Evolutionary conservation across 2,888 invertebrate genomes (phyloP).

Genomic region (Watsonalla binaria): DNA sequence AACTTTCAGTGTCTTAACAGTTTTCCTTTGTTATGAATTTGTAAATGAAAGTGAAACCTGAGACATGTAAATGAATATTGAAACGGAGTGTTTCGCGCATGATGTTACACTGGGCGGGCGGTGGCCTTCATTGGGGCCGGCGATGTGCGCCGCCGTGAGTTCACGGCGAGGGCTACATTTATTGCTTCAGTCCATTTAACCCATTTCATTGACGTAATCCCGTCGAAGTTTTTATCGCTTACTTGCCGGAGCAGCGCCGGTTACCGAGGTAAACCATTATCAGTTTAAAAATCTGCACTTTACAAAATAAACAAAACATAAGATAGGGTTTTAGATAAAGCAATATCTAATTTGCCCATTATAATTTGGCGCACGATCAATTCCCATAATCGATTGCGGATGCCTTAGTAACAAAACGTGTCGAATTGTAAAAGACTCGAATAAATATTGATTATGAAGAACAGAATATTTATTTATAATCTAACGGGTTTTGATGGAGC

Average conservation of each 20-base stretch:
- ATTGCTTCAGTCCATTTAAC: slow-evolving; percentile 65
- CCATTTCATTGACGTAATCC: slow-evolving; percentile 67
- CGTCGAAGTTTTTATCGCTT: slow-evolving; percentile 38
- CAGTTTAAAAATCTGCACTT: slow-evolving; percentile 10
- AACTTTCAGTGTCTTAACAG: background rate
- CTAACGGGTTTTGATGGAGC: background rate
- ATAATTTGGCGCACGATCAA: slow-evolving; percentile 7
- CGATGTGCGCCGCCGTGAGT: slow-evolving; percentile 38
- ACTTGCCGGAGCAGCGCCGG: slow-evolving; percentile 11
- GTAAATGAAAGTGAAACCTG: slow-evolving; percentile 26
- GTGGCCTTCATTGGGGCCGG: slow-evolving; percentile 53
- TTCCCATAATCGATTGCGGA: slow-evolving; percentile 5
- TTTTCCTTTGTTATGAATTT: slow-evolving; percentile 11
- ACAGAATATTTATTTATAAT: background rate
- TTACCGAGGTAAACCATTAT: slow-evolving; percentile 22
- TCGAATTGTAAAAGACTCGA: background rate
- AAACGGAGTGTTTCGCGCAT: slow-evolving; percentile 19
- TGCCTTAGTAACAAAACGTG: slow-evolving; percentile 5
- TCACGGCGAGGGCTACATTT: slow-evolving; percentile 71
- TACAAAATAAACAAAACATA: slow-evolving; percentile 6
- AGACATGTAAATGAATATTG: slow-evolving; percentile 31
- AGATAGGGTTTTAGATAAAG: background rate
- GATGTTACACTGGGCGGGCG: slow-evolving; percentile 7
- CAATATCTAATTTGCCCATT: slow-evolving; percentile 16
- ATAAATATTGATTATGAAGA: background rate